Percentiles rank a stretch among this genome's conserved stretches.
Conservation (phyloP, 2,888 invertebrate genomes). For the Brenthis hecate region DNA sequence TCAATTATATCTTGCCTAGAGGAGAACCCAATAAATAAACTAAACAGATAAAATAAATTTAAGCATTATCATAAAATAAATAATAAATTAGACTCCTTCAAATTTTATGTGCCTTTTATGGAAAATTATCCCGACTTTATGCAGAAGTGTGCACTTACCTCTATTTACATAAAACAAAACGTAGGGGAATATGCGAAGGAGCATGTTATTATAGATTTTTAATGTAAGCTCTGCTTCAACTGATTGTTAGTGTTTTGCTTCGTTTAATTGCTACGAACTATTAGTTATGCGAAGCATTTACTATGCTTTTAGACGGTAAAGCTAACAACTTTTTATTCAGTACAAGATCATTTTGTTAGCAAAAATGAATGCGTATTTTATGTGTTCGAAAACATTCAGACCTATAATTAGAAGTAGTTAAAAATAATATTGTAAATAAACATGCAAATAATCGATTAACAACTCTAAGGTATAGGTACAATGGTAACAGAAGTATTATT, state of each 20-base stretch:
- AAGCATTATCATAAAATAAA: slow-evolving; percentile 10
- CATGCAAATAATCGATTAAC: too few species aligned
- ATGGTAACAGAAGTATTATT: too few species aligned
- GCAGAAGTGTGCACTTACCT: slow-evolving; percentile 28
- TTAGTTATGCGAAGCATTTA: slow-evolving; percentile 27
- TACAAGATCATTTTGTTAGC: neutral
- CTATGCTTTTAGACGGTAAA: slow-evolving; percentile 4
- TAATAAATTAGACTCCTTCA: slow-evolving; percentile 7
- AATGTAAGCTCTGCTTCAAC: slow-evolving; percentile 34
- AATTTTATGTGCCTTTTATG: slow-evolving; percentile 11
- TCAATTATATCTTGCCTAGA: too few species aligned
- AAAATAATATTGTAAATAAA: too few species aligned
- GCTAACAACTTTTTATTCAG: slow-evolving; percentile 7
- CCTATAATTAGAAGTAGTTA: too few species aligned
- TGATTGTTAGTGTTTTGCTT: slow-evolving; percentile 37
- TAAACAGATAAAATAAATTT: slow-evolving; percentile 3
- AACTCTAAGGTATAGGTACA: too few species aligned
- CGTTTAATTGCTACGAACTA: slow-evolving; percentile 33
- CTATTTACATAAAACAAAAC: slow-evolving; percentile 73
- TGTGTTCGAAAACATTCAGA: too few species aligned
- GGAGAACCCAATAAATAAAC: too few species aligned
- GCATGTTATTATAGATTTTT: slow-evolving; percentile 61
- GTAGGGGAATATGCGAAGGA: slow-evolving; percentile 42
- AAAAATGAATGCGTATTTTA: too few species aligned
- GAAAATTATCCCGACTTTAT: slow-evolving; percentile 4